Base-by-base conservation (phyloP, 2,113 vertebrate genomes). In the Lontra canadensis region DNA sequence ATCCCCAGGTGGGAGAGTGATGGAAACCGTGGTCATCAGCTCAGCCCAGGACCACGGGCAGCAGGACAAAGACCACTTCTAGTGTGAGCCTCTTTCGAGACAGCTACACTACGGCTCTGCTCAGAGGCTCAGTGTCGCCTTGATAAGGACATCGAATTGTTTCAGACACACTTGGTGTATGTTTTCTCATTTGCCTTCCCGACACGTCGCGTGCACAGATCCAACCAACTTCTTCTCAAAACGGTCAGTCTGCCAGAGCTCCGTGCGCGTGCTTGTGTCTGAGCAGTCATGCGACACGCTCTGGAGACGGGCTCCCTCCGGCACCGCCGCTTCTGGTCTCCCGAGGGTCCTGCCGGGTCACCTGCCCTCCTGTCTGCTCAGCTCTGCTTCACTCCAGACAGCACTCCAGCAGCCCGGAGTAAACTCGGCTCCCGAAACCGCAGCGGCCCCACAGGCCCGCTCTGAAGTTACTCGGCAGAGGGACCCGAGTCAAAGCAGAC, bases 221-320 rank as follows among this genome's bases (percentile, higher is more conserved):
- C 63, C 31, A 25, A 26, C 21, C 13, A 7, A 11, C 90, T 20
- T 61, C 90, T 20, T 61, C 73, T 57, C 49, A 4, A 15, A 52
- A 52, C 49, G 49, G 49, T 14, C 14, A 13, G 47, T 14, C 47
- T 3, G 47, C 49, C 49, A 4, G 49, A 52, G 49, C 49, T 52
- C 49, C 49, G 47, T 15, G 49, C 49, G 49, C 14, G 47, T 13
- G 49, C 49, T 42, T 52, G 78, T 17, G 34, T 11, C 20, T 13
- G 42, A 34, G 69, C 6, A 1, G 29, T 12, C 36, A 0, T 1
- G 29, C 29, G 7, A 3, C 9, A 9, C 7, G 4, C 34, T 9
- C 9, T 31, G 34, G 47, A 49, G 47, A 12, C 12, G 12, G 47
- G 11, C 47, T 49, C 47, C 47, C 47, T 49, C 47, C 47, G n/a